Base-by-base conservation (phyloP, 1,140 invertebrate species). In the Cydia pomonella region DNA sequence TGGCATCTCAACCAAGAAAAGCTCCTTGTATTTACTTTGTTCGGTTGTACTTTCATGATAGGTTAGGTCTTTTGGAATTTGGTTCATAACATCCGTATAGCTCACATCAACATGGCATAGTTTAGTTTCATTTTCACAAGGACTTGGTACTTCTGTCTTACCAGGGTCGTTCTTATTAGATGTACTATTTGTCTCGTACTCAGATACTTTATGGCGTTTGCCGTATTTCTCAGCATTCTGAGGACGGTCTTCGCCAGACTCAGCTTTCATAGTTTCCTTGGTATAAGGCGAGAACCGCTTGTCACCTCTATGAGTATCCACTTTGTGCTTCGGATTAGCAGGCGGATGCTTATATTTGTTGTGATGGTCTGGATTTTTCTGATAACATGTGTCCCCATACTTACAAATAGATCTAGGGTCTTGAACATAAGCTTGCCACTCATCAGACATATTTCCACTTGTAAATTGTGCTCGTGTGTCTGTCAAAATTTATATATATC, bases 1-100 rank as follows among this genome's bases (percentile, higher is more conserved):
- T 12, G 98, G 98, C 97, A 99, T 98, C 78, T 97, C 94, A 0
- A 97, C 95, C 38, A 98, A 88, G 90, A 98, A 98, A 81, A 96
- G 95, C 77, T 96, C 92, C 81, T 95, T 95, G 74, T 98, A 96
- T 72, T 95, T 92, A 75, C 93, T 75, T 59, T 82, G 79, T 50
- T 88, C 87, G 63, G 74, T 73, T 64, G 80, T 76, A 77, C 80
- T 83, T 50, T 85, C 83, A 75, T 86, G 84, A 76, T 80, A 90
- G 29, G 78, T 75, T 59, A 82, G 53, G 27, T 69, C 73, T 63
- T 84, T 74, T 69, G 79, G 80, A 25, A 73, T 53, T 16, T 23
- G 62, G 12, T 47, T 72, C 21, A 72, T 44, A 41, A 47, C 50
- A 59, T 76, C 21, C 33, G 23, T 13, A 62, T 27, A 33, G 23